These are phyloP conservation scores for Carassius carassius DNA, from an alignment of 2,113 vertebrate genomes.

Conservation along the genomic window DNA sequence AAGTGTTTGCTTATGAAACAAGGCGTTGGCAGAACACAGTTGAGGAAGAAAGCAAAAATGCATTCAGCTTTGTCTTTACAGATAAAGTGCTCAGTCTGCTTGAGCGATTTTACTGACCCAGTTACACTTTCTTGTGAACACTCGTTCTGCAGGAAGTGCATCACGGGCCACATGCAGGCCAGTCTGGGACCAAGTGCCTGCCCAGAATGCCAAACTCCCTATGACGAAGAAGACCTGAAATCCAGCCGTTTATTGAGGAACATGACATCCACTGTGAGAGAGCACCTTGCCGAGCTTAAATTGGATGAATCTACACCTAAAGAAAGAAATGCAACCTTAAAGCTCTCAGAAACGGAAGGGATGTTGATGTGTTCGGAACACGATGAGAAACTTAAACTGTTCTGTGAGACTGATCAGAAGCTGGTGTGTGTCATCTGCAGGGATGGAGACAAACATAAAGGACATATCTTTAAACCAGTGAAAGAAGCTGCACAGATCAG, in stretches of 20 bases:
- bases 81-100: slow-evolving; percentile 64
- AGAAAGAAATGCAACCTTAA: neutral
- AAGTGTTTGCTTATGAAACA: neutral
- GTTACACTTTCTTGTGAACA: slow-evolving; percentile 67
- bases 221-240: slow-evolving; percentile 9
- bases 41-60: neutral
- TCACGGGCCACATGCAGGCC: slow-evolving; percentile 8
- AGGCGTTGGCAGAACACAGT: neutral
- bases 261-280: slow-evolving; percentile 26
- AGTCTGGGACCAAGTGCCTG: slow-evolving; percentile 35
- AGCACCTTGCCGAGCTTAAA: neutral
- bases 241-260: slow-evolving; percentile 56
- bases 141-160: slow-evolving; percentile 67
- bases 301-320: neutral
- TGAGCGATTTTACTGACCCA: slow-evolving; percentile 65
- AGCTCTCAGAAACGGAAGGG: slow-evolving; percentile 17
- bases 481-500: slow-evolving; percentile 54
- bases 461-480: slow-evolving; percentile 64
- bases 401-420: slow-evolving; percentile 65
- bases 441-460: slow-evolving; percentile 59
- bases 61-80: slow-evolving; percentile 33
- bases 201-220: slow-evolving; percentile 57
- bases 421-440: slow-evolving; percentile 65
- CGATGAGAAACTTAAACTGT: slow-evolving; percentile 67
- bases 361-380: slow-evolving; percentile 61